Conservation (phyloP, 37 sponge, comb jelly and placozoan genomes). For the Halichondria panicea region DNA sequence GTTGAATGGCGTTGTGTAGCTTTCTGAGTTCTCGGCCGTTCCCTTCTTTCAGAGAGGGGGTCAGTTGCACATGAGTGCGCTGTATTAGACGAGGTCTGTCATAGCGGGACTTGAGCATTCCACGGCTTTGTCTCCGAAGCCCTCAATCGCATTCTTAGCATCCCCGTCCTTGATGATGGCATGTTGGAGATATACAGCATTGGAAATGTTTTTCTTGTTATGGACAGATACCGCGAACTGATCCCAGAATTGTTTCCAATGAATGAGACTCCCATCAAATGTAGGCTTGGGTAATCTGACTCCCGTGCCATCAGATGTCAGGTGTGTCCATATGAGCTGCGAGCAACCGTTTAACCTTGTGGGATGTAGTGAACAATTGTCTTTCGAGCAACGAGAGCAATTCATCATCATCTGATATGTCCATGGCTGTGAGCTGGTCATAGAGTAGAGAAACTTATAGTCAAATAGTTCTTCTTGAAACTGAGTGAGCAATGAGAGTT, state of each 20-base stretch:
- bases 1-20: slow-evolving; percentile 21
- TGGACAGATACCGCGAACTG: slow-evolving; percentile 29
- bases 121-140: slow-evolving; percentile 7
- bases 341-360: too few species aligned
- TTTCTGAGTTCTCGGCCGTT: slow-evolving; percentile 20
- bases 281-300: too few species aligned
- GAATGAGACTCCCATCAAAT: slow-evolving; percentile 37
- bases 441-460: too few species aligned
- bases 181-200: slow-evolving; percentile 37
- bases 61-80: slow-evolving; percentile 19
- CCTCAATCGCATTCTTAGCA: slow-evolving; percentile 28
- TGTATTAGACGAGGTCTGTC: slow-evolving; percentile 25
- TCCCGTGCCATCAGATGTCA: too few species aligned
- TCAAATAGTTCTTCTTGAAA: too few species aligned
- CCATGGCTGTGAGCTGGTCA: too few species aligned
- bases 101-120: slow-evolving; percentile 16
- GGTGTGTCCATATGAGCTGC: too few species aligned
- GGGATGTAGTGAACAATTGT: too few species aligned
- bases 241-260: slow-evolving; percentile 35
- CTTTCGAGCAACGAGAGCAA: too few species aligned
- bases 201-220: slow-evolving; percentile 9
- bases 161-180: slow-evolving; percentile 22
- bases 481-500: too few species aligned
- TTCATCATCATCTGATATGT: too few species aligned
- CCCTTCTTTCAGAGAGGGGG: slow-evolving; percentile 28